Evolutionary conservation across 2,797 vertebrate species (phyloP), one percentile per base, ranked within the genome.

Genomic region (Brotula barbata): DNA sequence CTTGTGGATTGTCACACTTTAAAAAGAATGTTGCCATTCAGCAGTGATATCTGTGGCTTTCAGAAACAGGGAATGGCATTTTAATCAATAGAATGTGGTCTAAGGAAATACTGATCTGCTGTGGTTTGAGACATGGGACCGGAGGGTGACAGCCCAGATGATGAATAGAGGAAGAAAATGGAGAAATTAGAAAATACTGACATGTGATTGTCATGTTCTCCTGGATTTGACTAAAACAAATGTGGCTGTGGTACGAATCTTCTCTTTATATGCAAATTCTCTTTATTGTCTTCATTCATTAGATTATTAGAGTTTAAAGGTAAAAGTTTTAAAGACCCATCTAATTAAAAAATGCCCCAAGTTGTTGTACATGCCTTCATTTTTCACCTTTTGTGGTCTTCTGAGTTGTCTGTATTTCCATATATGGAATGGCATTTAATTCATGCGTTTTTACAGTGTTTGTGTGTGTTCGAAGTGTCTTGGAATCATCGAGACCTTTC

Each of bases 1-100:
- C 54, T 36, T 17, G 42, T 58, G 13, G 58, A 33, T n/a, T 49
- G 47, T 28, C 8, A 19, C 17, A 48, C 3, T 2, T 21, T 57
- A 33, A 19, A 51, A 69, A 51, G 49, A n/a, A 36, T 5, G 59
- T 44, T 68, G 51, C 58, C 58, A 61, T 9, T 48, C 49, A 28
- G 63, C 50, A 70, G 7, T 50, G 58, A 60, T 48, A 16, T 16
- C n/a, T n/a, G 5, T n/a, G 25, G 34, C 14, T 42, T 42, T 58
- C 6, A 62, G 34, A 49, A 33, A 53, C 12, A 25, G 17, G 21
- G 16, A 54, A 61, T 41, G 3, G 39, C 36, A 16, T 34, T 33
- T 50, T n/a, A 36, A 53, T 53, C 49, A 48, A 25, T 25, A 46
- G 16, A 21, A 6, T 12, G 22, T 13, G 0, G n/a, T n/a, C n/a